Base-by-base conservation (phyloP, 2,888 invertebrate species). In the Busseola fusca region DNA sequence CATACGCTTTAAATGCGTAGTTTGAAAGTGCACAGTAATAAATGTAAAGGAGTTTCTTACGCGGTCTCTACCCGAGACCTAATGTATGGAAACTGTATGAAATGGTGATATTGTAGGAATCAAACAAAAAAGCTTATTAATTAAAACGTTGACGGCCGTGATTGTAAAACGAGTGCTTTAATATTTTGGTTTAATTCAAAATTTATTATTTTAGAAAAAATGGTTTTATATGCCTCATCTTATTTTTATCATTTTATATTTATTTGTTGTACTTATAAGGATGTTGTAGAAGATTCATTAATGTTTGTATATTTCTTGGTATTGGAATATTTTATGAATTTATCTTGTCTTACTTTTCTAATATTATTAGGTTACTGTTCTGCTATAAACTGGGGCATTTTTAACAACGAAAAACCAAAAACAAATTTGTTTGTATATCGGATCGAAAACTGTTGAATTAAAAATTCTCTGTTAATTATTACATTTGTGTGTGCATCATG, bases 401-500 rank as follows among this genome's bases (percentile, higher is more conserved):
- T n/a, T 62, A 65, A 37, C 9, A 62, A 16, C 34, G 7, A 16
- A n/a, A 34, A 54, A 37, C 14, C 50, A 34, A 74, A 76, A 63
- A 57, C 48, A 21, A 40, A 48, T 73, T 54, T 50, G 12, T 72
- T 57, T 74, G 56, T 72, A 57, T 56, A 64, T 50, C 27, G 60
- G 69, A 75, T 74, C 76, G 52, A 78, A 76, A 76, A 45, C 34
- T 30, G 18, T 64, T 64, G 34, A 50, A 56, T 71, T 69, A 34
- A 77, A 71, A 69, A 64, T 56, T 63, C 16, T 64, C 9, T 57
- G 50, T 64, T 48, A 56, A 40, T 60, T 60, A 27, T 58, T 45
- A 65, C 5, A 42, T 66, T 78, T 82, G 76, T 85, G 82, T 87
- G 86, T 87, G 84, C 85, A 85, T 87, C 83, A 80, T 85, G 80